Evolutionary conservation across 2,113 vertebrate genomes (phyloP).

Genomic region (Hiodon alosoides): DNA sequence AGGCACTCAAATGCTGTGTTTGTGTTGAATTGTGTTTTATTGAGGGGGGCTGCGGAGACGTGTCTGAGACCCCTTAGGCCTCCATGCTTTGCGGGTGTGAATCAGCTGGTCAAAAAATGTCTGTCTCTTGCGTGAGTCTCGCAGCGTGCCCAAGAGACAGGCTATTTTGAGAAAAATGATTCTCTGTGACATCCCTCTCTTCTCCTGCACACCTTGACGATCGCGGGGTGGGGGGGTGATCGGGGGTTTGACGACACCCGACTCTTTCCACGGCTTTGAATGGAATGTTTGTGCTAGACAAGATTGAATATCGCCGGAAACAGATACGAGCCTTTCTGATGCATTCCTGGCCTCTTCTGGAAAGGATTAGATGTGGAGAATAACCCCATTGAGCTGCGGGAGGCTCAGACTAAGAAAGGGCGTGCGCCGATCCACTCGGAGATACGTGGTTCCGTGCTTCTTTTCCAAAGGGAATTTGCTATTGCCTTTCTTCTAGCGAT

Average conservation of each 20-base stretch:
- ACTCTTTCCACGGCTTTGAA: background rate
- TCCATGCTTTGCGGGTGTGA: background rate
- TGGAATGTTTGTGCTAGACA: background rate
- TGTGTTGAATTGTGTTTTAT: background rate
- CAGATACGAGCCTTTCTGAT: background rate
- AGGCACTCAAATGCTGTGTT: background rate
- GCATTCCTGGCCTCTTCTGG: background rate
- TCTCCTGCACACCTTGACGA: background rate
- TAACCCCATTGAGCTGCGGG: no score
- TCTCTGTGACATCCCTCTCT: background rate
- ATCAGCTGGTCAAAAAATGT: background rate
- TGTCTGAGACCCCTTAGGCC: background rate
- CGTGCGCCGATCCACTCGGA: background rate
- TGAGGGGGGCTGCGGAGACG: background rate
- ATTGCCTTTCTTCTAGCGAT: background rate
- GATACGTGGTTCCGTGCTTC: background rate
- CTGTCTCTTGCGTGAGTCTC: background rate
- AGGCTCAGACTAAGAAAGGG: background rate
- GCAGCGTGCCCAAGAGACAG: background rate
- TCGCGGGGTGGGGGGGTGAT: no score
- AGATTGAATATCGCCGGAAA: background rate
- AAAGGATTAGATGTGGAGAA: background rate
- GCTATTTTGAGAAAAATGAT: slow-evolving; percentile 2
- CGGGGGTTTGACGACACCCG: background rate
- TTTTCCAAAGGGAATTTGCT: background rate